Evolutionary conservation across 2,888 invertebrate species (phyloP).

Genomic region (Amorpha juglandis): DNA sequence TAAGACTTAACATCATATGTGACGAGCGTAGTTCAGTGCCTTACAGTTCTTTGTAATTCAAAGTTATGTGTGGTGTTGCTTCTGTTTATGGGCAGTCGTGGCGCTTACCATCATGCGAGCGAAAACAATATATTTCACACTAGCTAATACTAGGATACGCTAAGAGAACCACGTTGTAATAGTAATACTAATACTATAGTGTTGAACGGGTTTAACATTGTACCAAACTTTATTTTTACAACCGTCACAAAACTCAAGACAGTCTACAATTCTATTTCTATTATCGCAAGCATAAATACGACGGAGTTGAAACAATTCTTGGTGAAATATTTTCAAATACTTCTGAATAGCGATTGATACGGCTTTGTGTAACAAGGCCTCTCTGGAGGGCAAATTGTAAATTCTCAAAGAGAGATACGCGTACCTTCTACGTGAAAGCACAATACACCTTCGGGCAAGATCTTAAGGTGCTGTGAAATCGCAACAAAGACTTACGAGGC

Average conservation of each 20-base stretch:
- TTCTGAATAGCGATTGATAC: slow-evolving; percentile 7
- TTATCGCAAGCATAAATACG: not conserved
- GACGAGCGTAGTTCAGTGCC: too few relatives aligned
- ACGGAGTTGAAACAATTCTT: slow-evolving; percentile 2
- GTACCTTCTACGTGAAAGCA: slow-evolving; percentile 15
- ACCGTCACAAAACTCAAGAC: not conserved
- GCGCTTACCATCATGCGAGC: too few relatives aligned
- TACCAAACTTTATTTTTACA: too few relatives aligned
- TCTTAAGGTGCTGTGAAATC: slow-evolving; percentile 31
- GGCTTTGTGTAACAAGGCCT: slow-evolving; percentile 26
- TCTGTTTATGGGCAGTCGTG: too few relatives aligned
- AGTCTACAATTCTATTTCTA: not conserved
- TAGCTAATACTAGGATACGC: too few relatives aligned
- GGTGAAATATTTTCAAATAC: slow-evolving; percentile 24
- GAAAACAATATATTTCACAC: too few relatives aligned
- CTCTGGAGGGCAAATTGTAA: slow-evolving; percentile 27
- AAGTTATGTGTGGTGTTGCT: too few relatives aligned
- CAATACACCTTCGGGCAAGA: slow-evolving; percentile 23
- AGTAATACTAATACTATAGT: too few relatives aligned
- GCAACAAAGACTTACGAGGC: not conserved
- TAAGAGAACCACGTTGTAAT: too few relatives aligned
- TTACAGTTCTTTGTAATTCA: too few relatives aligned
- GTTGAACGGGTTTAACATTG: too few relatives aligned
- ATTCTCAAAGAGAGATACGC: slow-evolving; percentile 28
- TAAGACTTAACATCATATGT: too few relatives aligned